Base-by-base conservation (phyloP, 2,888 invertebrate genomes). In the Acrobeloides nanus region DNA sequence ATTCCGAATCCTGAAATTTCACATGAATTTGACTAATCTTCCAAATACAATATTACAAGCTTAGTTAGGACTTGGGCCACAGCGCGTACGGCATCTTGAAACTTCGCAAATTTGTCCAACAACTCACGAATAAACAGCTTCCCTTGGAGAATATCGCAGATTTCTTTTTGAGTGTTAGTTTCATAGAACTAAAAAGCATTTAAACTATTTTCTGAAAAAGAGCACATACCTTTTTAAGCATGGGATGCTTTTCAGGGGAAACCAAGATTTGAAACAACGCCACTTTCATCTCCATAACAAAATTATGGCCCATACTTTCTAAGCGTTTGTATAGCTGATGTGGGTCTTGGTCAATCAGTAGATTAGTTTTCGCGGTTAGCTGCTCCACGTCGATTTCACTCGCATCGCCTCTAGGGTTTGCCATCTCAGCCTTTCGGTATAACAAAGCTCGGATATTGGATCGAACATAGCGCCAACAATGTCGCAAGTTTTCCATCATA, bases 121-220 rank as follows among this genome's bases (percentile, higher is more conserved):
- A 43, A 17, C 3, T 33, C 43, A 23, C 40, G 33, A 18, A 43
- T 43, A 38, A 43, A 43, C 12, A 17, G 40, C 24, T 43, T 43
- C 8, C 35, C 43, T 38, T 43, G 43, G 7, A 38, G 35, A 45
- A 43, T 43, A n/a, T 33, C 43, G 15, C 33, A 21, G 24, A 20
- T 24, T 17, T 43, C 40, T 12, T 33, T 38, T n/a, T 33, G 8
- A 8, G 43, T 20, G 12, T 43, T 43, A 21, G 24, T 38, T 12
- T 43, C 43, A 25, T 43, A 43, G n/a, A 17, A 39, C 43, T 43
- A 5, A 43, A 43, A 40, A 41, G n/a, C n/a, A n/a, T n/a, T n/a
- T n/a, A n/a, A n/a, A n/a, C n/a, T n/a, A n/a, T n/a, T n/a, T n/a
- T n/a, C n/a, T n/a, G n/a, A n/a, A n/a, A n/a, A n/a, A n/a, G n/a